Conservation (phyloP, 2,797 vertebrate genomes). For the Moxostoma hubbsi region DNA sequence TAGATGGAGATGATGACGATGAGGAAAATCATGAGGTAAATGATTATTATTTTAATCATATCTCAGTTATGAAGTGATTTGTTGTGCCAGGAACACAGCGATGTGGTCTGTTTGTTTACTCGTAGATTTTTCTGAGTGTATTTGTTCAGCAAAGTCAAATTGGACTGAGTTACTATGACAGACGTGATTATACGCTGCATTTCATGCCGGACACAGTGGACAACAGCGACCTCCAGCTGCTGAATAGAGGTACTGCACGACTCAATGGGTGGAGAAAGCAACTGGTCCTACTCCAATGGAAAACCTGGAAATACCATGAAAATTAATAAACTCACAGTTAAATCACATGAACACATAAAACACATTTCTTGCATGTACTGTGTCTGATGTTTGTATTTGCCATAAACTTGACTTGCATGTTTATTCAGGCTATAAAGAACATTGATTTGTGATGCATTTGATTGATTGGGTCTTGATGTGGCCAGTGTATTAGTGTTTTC, state of each 20-base stretch:
- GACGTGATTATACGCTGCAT: slow-evolving; percentile 82
- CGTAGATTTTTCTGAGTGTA: slow-evolving; percentile 85
- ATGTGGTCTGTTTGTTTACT: not conserved
- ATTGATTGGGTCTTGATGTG: not conserved
- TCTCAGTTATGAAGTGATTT: not conserved
- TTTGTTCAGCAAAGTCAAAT: slow-evolving; percentile 83
- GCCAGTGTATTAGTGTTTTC: not conserved
- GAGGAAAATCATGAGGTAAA: slow-evolving; percentile 68
- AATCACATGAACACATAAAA: too few relatives aligned
- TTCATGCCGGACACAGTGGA: slow-evolving; percentile 89
- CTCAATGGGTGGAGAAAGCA: not conserved
- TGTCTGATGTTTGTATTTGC: not conserved
- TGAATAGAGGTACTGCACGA: slow-evolving; percentile 45
- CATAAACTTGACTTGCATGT: too few relatives aligned
- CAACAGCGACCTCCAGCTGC: slow-evolving; percentile 75
- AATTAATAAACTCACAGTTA: too few relatives aligned
- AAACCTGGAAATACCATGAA: too few relatives aligned
- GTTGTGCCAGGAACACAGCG: not conserved
- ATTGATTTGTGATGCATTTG: not conserved
- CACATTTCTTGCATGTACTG: not conserved
- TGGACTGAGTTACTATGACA: slow-evolving; percentile 90
- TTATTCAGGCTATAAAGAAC: not conserved
- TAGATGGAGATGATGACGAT: slow-evolving; percentile 66
- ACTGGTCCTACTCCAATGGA: too few relatives aligned
- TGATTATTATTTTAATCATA: not conserved